Base-by-base conservation (phyloP, 2,888 invertebrate species). In the Microctonus hyperodae region DNA sequence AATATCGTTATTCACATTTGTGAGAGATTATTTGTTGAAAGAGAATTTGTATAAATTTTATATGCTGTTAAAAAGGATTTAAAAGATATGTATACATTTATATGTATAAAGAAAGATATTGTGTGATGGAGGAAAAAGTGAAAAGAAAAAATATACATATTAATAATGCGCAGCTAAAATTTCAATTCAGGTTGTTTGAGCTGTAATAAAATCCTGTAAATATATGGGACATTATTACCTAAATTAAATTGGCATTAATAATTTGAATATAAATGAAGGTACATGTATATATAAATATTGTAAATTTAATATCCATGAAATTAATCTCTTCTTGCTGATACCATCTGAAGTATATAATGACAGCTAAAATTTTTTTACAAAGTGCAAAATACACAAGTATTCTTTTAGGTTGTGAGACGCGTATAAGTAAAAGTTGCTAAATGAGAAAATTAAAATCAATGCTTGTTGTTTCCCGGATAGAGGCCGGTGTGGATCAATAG, bases 1-100 rank as follows among this genome's bases (percentile, higher is more conserved):
- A 20, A 50, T n/a, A 72, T 78, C 76, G 71, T 75, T 71, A 69
- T 73, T 69, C 48, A 69, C 55, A 72, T 68, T 67, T 20, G 57
- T 25, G 51, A 44, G 59, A 28, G 25, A 62, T 51, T 63, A 58
- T 58, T 64, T 56, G 55, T 64, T 64, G 64, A 40, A 55, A 44
- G 25, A 40, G 44, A 33, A 11, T 65, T 65, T 55, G 65, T 65
- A 55, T 44, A 55, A 65, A 65, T 65, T 55, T 65, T 65, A 48
- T 60, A 65, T 44, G 48, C 44, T 65, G 53, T 60, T 53, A 44
- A 53, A 23, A 60, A 59, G 16, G 20, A 13, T 59, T 50, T 22
- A 58, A 51, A 65, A 6, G n/a, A 16, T n/a, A 44, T n/a, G 23
- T 40, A 48, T 25, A 10, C n/a, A 44, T n/a, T 22, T 59, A 25